Evolutionary conservation across 1,140 invertebrate genomes (phyloP), one percentile per base, ranked within the genome.

Genomic region (Cepaea nemoralis): DNA sequence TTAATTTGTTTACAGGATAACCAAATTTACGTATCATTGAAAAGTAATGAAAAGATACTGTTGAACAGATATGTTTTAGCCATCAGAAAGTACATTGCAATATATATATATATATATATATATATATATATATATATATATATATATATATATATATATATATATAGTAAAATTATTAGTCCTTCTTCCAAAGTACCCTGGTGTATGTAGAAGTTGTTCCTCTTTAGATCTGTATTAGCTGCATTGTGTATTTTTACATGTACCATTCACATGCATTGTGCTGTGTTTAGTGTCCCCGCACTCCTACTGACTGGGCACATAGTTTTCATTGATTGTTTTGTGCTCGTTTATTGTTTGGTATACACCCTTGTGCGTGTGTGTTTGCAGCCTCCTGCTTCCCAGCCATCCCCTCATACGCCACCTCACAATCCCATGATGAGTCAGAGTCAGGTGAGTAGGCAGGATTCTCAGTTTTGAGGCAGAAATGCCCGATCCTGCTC

Each of bases 361-460:
- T 66, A 63, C 40, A 69, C 77, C 75, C 50, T 77, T 63, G 50
- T 66, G 75, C 66, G 59, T 31, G 27, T 63, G 59, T 63, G 55
- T 77, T 96, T 74, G 80, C 83, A 94, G 91, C 95, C 96, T 93
- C 95, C 95, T 91, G 95, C 95, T 90, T 95, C 94, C 93, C 95
- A 96, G 93, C 95, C 94, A 91, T 95, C 95, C 92, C 95, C 95
- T 90, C 95, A 95, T 93, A 94, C 96, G 85, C 96, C 97, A 88
- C 96, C 96, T 88, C 95, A 95, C 93, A 93, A 93, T 90, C 95
- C 96, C 93, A 96, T 96, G 95, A 96, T 96, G 94, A 85, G 85
- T 66, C 94, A 95, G 86, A 95, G 94, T 89, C 95, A 95, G 93
- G 94, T 95, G 93, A 93, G 93, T 92, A 22, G 16, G 55, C 48